Conservation (phyloP, 2,888 invertebrate species). For the Hylaea fasciaria region DNA sequence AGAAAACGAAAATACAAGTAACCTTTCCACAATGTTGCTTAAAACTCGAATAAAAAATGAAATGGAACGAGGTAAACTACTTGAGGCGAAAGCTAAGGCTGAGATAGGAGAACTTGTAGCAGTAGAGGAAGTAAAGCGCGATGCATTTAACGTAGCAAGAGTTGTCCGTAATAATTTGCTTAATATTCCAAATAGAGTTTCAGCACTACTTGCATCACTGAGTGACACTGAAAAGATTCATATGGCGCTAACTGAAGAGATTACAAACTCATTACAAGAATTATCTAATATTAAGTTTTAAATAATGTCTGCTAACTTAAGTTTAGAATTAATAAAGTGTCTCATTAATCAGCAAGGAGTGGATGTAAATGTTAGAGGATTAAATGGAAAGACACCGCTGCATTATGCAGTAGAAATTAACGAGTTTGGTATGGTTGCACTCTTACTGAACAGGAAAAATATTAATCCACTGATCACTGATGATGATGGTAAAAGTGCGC, state of each 20-base stretch:
- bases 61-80: slow-evolving; percentile 25
- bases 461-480: slow-evolving; percentile 19
- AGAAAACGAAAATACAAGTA: too few species aligned
- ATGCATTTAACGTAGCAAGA: slow-evolving; percentile 28
- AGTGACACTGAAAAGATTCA: too few species aligned
- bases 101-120: slow-evolving; percentile 24
- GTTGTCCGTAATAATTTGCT: too few species aligned
- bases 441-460: slow-evolving; percentile 22
- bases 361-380: slow-evolving; percentile 24
- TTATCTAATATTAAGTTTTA: too few species aligned
- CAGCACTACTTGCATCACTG: too few species aligned
- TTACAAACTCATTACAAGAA: too few species aligned
- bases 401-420: slow-evolving; percentile 18
- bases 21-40: slow-evolving; percentile 25
- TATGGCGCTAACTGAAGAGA: too few species aligned
- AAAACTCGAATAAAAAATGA: slow-evolving; percentile 28
- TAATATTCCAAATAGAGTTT: too few species aligned
- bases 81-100: too few species aligned
- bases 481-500: slow-evolving; percentile 21
- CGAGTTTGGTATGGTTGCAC: slow-evolving; percentile 17
- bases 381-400: slow-evolving; percentile 19
- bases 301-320: too few species aligned
- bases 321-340: too few species aligned
- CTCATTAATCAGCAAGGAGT: slow-evolving; percentile 20
- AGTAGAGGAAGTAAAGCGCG: slow-evolving; percentile 21